A percentile compares a stretch with the other conserved stretches of the same genome.
Evolutionary conservation across 2,888 invertebrate genomes (phyloP).

Genomic region (Himalopsyche japonica): DNA sequence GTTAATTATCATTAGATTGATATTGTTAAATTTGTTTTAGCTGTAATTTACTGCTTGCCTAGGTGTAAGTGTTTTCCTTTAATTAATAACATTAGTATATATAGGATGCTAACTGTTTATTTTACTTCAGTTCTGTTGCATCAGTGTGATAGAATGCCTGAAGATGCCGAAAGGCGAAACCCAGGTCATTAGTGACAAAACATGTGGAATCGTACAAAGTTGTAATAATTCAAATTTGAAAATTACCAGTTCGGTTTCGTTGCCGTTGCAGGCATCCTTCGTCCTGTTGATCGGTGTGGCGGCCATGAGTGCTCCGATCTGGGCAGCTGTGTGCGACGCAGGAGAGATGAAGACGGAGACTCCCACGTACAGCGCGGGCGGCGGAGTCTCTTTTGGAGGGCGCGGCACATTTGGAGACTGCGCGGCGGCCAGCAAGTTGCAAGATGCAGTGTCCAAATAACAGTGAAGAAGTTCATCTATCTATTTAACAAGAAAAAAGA

Average conservation of each 20-base stretch:
- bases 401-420: conserved; percentile 49
- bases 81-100: no score
- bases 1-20: no score
- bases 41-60: no score
- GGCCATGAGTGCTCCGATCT: conserved; percentile 43
- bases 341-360: conserved; percentile 58
- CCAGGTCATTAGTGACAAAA: no score
- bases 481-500: conserved; percentile 45
- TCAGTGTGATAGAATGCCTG: no score
- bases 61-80: no score
- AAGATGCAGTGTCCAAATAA: conserved; percentile 72
- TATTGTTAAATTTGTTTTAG: no score
- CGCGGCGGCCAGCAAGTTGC: conserved; percentile 65
- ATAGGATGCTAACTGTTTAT: no score
- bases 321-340: conserved; percentile 48
- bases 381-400: conserved; percentile 41
- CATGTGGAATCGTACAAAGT: no score
- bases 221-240: no score
- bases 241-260: background rate
- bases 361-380: conserved; percentile 64
- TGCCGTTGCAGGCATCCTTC: conserved; percentile 8
- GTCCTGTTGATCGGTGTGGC: conserved; percentile 16
- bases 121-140: no score
- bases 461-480: conserved; percentile 79
- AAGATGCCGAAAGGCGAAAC: no score